Percentiles rank a stretch among this genome's conserved stretches.
These are phyloP conservation scores for Drosophila nigrodunni DNA, from an alignment of 1,140 invertebrate genomes.

Conservation along the genomic window DNA sequence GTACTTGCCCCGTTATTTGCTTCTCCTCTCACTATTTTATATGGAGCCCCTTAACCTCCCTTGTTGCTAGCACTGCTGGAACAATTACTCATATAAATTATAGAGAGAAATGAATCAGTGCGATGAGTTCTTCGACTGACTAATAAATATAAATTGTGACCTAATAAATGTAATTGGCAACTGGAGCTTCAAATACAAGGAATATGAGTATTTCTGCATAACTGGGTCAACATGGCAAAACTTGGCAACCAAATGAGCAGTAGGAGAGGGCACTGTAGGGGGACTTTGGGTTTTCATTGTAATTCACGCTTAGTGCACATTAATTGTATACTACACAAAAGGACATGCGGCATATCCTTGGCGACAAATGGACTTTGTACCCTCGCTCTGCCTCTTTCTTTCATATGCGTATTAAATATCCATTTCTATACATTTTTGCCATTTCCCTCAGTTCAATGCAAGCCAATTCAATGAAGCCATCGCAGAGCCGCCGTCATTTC, in stretches of 20 bases:
- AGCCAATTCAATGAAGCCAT: conserved; percentile 66
- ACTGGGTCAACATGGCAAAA: conserved; percentile 61
- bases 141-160: conserved; percentile 75
- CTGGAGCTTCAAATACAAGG: conserved; percentile 46
- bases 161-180: conserved; percentile 79
- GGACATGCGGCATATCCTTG: conserved; percentile 26
- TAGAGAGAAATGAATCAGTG: conserved; percentile 75
- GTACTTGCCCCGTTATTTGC: conserved; percentile 27
- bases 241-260: conserved; percentile 47
- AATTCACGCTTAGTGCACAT: conserved; percentile 79
- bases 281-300: conserved; percentile 40
- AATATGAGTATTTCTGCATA: conserved; percentile 55
- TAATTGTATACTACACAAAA: conserved; percentile 70
- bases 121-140: conserved; percentile 3
- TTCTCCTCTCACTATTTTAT: neutral
- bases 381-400: neutral
- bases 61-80: neutral
- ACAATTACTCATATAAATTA: conserved; percentile 80
- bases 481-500: conserved; percentile 35
- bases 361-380: no score
- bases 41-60: neutral
- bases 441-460: conserved; percentile 61
- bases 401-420: conserved; percentile 69
- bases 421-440: conserved; percentile 48
- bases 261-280: neutral